phyloP scores from a whole-genome alignment of 2,888 invertebrate species.

The Stramonita haemastoma region DNA sequence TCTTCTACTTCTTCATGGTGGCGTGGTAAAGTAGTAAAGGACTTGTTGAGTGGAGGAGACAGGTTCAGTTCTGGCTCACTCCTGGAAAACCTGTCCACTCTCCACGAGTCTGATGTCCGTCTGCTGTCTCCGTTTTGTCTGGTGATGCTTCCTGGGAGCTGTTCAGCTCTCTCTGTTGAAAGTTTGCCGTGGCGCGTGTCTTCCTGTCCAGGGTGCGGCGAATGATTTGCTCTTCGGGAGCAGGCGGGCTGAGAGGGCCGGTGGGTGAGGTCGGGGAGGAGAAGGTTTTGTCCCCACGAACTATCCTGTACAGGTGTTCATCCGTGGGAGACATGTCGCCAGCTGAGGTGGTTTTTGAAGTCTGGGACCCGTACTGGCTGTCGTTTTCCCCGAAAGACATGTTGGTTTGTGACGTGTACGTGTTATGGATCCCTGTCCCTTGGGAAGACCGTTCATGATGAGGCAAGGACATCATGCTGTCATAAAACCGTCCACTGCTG shows the following conservation, averaged over 20 bases:
- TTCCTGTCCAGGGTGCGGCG: slow-evolving; percentile 13
- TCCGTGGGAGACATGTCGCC: slow-evolving; percentile 47
- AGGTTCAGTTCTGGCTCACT: slow-evolving; percentile 40
- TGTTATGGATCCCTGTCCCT: slow-evolving; percentile 14
- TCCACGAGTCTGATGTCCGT: slow-evolving; percentile 11
- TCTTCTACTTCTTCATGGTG: not conserved
- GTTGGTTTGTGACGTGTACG: not conserved
- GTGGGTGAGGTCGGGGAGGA: not conserved
- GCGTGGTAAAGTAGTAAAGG: not conserved
- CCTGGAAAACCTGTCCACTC: slow-evolving; percentile 37
- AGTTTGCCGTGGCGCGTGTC: slow-evolving; percentile 15
- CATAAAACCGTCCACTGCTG: not conserved
- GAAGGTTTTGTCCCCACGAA: slow-evolving; percentile 42
- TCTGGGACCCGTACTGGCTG: slow-evolving; percentile 48
- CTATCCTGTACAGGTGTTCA: slow-evolving; percentile 46
- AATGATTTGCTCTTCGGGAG: not conserved
- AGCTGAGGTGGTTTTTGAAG: slow-evolving; percentile 45
- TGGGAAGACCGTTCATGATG: not conserved
- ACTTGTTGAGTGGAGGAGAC: not conserved
- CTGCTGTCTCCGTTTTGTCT: not conserved
- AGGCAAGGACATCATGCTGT: not conserved
- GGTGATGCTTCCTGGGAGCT: slow-evolving; percentile 22
- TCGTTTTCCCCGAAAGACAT: slow-evolving; percentile 40
- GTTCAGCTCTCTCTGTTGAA: slow-evolving; percentile 26
- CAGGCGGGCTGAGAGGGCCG: not conserved